These are phyloP conservation scores for Gambusia affinis DNA, from an alignment of 2,113 vertebrate genomes.

Conservation along the genomic window DNA sequence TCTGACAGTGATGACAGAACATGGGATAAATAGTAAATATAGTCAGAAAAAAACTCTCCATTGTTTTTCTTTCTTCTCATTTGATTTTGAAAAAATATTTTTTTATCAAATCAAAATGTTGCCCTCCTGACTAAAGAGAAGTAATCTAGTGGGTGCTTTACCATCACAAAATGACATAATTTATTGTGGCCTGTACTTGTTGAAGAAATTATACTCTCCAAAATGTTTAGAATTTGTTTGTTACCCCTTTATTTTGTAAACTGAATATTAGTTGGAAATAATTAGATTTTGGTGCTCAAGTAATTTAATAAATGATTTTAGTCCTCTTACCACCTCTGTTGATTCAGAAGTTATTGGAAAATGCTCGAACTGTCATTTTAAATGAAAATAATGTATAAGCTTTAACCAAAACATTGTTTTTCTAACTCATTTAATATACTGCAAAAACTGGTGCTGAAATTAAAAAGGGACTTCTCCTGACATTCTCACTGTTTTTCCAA, in stretches of 20 bases:
- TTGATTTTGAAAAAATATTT: too few relatives aligned
- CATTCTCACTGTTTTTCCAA: conserved; percentile 39
- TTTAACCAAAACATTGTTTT: neutral
- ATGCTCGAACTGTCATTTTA: neutral
- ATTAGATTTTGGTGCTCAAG: neutral
- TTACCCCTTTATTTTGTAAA: neutral
- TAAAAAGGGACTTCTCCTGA: conserved; percentile 4
- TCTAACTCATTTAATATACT: neutral
- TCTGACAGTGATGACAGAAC: too few relatives aligned
- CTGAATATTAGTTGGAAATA: neutral
- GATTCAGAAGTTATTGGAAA: conserved; percentile 3
- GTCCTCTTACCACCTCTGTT: conserved; percentile 2
- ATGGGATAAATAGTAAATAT: too few relatives aligned
- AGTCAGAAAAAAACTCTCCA: too few relatives aligned
- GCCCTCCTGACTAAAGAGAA: too few relatives aligned
- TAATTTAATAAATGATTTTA: neutral
- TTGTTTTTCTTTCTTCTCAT: too few relatives aligned
- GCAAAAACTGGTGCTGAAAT: neutral
- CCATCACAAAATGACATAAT: too few relatives aligned
- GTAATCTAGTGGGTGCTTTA: too few relatives aligned
- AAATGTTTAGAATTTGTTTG: neutral
- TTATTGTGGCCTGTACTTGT: too few relatives aligned
- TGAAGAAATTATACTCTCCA: too few relatives aligned
- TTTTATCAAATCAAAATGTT: too few relatives aligned
- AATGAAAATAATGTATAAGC: neutral